A percentile compares a stretch with the other conserved stretches of the same genome.
These are phyloP conservation scores for Plutella xylostella DNA, from an alignment of 2,888 invertebrate genomes.

Conservation along the genomic window DNA sequence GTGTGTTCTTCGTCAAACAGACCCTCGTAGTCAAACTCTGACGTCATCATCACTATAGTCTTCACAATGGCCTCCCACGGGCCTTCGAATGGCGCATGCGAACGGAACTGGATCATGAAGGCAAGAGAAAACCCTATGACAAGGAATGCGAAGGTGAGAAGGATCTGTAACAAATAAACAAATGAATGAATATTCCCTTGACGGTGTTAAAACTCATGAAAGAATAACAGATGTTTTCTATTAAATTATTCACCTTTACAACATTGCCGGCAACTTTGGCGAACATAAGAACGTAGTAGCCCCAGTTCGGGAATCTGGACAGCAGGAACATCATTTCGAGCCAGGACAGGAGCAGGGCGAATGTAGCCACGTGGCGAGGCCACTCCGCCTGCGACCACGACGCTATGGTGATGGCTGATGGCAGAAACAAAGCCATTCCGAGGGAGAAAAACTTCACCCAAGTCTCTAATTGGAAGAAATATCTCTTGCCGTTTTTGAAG, in stretches of 20 bases:
- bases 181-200: neutral
- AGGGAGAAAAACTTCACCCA: conserved; percentile 67
- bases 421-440: conserved; percentile 48
- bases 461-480: conserved; percentile 64
- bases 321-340: conserved; percentile 68
- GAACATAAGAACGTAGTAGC: conserved; percentile 72
- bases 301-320: conserved; percentile 68
- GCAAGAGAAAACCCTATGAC: conserved; percentile 67
- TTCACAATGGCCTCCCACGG: conserved; percentile 67
- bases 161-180: conserved; percentile 44
- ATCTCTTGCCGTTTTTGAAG: conserved; percentile 54
- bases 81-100: conserved; percentile 57
- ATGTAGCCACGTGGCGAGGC: conserved; percentile 61
- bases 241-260: conserved; percentile 63
- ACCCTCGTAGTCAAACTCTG: conserved; percentile 67
- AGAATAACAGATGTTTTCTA: neutral
- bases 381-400: conserved; percentile 34
- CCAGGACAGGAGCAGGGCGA: conserved; percentile 66
- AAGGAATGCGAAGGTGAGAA: conserved; percentile 55
- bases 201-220: neutral
- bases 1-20: conserved; percentile 57
- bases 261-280: conserved; percentile 70
- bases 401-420: conserved; percentile 35
- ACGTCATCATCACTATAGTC: conserved; percentile 72
- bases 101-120: conserved; percentile 68